These are phyloP conservation scores for Tupiocoris notatus DNA, from an alignment of 2,888 invertebrate species.

Conservation along the genomic window DNA sequence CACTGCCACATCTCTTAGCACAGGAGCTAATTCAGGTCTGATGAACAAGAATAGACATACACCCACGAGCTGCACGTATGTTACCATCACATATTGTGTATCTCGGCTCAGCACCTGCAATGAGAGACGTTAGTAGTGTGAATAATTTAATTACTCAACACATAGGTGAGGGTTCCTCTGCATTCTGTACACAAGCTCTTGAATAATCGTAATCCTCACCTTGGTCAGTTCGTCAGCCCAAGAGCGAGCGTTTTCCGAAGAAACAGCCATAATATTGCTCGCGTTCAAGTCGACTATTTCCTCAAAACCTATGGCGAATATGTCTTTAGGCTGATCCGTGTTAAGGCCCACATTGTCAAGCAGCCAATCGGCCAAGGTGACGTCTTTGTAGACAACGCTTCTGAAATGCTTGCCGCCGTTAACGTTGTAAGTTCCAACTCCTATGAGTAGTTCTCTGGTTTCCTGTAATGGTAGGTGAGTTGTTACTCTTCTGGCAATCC, in stretches of 20 bases:
- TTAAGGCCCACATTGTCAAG: constrained; percentile 65
- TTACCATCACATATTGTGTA: constrained; percentile 81
- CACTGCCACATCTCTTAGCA: constrained; percentile 87
- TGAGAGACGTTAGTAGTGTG: too few species aligned
- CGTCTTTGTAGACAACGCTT: constrained; percentile 90
- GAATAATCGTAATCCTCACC: constrained; percentile 44
- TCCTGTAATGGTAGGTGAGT: constrained; percentile 27
- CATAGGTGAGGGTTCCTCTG: too few species aligned
- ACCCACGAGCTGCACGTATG: constrained; percentile 93
- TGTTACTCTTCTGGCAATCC: too few species aligned
- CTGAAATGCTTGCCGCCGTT: constrained; percentile 99
- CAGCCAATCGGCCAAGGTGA: constrained; percentile 83
- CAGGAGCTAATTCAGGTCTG: constrained; percentile 82
- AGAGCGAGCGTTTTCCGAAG: constrained; percentile 85
- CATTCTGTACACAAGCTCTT: too few species aligned
- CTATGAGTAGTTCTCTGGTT: constrained; percentile 56
- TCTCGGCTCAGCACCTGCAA: constrained; percentile 76
- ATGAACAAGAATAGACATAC: constrained; percentile 96
- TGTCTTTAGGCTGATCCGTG: constrained; percentile 71
- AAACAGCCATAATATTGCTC: constrained; percentile 94
- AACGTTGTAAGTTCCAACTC: constrained; percentile 97
- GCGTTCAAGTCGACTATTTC: constrained; percentile 99
- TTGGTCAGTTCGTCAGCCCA: constrained; percentile 96
- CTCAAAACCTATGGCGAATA: constrained; percentile 97
- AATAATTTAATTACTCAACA: too few species aligned